Evolutionary conservation across 2,113 vertebrate genomes (phyloP).

Genomic region (Actenoides lindsayi): DNA sequence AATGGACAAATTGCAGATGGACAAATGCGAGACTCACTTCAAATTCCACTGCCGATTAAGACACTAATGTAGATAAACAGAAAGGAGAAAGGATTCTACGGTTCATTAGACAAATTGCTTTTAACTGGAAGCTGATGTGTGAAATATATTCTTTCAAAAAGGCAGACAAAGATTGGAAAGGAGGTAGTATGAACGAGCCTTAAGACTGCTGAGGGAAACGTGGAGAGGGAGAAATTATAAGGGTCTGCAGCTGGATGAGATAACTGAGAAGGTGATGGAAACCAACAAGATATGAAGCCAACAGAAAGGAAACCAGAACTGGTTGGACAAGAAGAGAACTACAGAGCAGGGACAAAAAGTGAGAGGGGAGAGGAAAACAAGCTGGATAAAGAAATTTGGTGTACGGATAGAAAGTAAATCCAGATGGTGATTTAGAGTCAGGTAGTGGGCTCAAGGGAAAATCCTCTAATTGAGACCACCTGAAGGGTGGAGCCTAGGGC

Average conservation of each 20-base stretch:
- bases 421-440: background rate
- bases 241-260: background rate
- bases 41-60: background rate
- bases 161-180: background rate
- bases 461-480: slow-evolving; percentile 5
- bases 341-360: background rate
- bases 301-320: background rate
- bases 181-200: background rate
- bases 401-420: background rate
- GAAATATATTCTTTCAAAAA: background rate
- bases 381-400: background rate
- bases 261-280: background rate
- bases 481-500: background rate
- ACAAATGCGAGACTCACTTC: background rate
- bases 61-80: background rate
- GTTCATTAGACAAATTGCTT: background rate
- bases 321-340: background rate
- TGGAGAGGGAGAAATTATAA: background rate
- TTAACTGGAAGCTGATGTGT: background rate
- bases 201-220: background rate
- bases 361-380: background rate
- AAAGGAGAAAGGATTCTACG: background rate
- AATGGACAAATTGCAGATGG: background rate
- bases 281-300: background rate
- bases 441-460: background rate